A percentile compares a stretch with the other conserved stretches of the same genome.
Conservation (phyloP, 2,888 invertebrate species). For the Ormyrus thymus region DNA sequence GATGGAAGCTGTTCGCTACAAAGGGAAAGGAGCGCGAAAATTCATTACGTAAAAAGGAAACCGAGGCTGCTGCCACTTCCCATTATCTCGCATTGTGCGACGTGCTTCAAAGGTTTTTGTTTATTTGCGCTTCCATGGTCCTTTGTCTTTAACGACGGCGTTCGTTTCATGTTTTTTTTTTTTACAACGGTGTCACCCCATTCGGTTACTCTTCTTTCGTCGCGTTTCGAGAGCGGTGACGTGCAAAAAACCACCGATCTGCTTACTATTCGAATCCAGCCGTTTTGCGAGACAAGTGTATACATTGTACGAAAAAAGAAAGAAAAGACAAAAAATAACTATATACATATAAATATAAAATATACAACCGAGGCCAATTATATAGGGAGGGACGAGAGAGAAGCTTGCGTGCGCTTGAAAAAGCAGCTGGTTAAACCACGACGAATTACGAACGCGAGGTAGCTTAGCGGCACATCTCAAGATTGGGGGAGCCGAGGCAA, state of each 20-base stretch:
- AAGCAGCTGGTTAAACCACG: too few relatives aligned
- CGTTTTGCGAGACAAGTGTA: slow-evolving; percentile 15
- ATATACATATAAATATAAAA: slow-evolving; percentile 21
- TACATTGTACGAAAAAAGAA: neutral
- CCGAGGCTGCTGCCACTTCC: slow-evolving; percentile 59
- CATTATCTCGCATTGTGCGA: slow-evolving; percentile 38
- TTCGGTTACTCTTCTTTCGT: neutral
- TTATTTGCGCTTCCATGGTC: slow-evolving; percentile 41
- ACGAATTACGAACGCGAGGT: too few relatives aligned
- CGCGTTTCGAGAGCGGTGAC: slow-evolving; percentile 5
- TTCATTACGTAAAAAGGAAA: slow-evolving; percentile 57
- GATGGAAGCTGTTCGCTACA: neutral
- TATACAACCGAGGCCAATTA: slow-evolving; percentile 36
- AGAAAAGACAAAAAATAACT: slow-evolving; percentile 6
- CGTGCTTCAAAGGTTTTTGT: slow-evolving; percentile 18
- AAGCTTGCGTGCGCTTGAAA: too few relatives aligned
- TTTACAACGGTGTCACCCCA: neutral
- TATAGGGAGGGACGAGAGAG: neutral
- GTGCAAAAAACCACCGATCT: slow-evolving; percentile 6
- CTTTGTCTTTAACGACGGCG: neutral
- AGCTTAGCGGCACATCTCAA: too few relatives aligned
- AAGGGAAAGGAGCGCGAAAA: neutral
- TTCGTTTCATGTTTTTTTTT: neutral
- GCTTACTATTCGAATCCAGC: neutral
- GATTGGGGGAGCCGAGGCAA: too few relatives aligned